Base-by-base conservation (phyloP, 2,888 invertebrate genomes). In the Euzetes globulus region DNA sequence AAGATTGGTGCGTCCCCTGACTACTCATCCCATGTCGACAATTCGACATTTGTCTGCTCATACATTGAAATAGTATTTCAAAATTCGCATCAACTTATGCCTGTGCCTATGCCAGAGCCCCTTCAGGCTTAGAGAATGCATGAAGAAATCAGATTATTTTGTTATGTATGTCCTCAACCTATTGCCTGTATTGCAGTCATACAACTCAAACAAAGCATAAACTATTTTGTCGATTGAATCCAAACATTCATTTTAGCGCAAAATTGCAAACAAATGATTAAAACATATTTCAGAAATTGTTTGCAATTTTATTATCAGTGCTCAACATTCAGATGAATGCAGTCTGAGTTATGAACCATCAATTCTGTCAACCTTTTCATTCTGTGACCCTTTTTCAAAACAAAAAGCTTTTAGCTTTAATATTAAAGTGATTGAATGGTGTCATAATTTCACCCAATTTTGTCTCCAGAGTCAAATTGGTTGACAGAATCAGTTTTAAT, bases 1-100 rank as follows among this genome's bases (percentile, higher is more conserved):
- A 71, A 71, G 71, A 71, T 71, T 71, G 71, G 71, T 71, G 71
- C 27, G 47, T 71, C 71, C 71, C 71, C 25, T 29, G 71, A 65
- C 65, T 65, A 65, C 65, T 33, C 65, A 37, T 65, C 65, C 65
- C 65, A 37, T n/a, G 65, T n/a, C n/a, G 37, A 65, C 65, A 65
- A 65, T 65, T 65, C 33, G 65, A 65, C 65, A 65, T 58, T 58
- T 65, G 65, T 65, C 65, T 65, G 37, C 15, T 60, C 60, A 29
- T 33, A 33, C 33, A 33, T 4, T 33, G 33, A 33, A 33, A 33
- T 33, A 33, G 5, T 60, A 60, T 60, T 65, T 17, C 37, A 33
- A 58, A 58, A 9, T 58, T 58, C n/a, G 33, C 33, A 65, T 65
- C 33, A 65, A 65, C 65, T 65, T 7, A 65, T 65, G 65, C 37